phyloP scores from a whole-genome alignment of 2,888 invertebrate genomes.

The Teleiodes luculella region DNA sequence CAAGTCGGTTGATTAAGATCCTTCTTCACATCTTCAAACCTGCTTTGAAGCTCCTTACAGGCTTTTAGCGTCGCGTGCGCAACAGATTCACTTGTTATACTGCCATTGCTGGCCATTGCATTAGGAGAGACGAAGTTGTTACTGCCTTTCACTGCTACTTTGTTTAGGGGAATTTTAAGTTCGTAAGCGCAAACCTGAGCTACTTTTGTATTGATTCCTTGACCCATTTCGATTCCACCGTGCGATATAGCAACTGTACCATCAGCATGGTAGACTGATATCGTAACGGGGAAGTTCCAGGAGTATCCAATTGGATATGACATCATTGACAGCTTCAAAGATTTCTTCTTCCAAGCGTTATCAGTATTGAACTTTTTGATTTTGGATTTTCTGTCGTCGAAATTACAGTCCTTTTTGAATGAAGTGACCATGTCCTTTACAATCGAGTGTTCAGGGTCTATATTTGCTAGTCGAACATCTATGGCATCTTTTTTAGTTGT shows the following conservation, averaged over 20 bases:
- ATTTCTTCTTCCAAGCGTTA: conserved; percentile 88
- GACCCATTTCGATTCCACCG: conserved; percentile 86
- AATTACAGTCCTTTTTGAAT: conserved; percentile 78
- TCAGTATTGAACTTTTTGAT: conserved; percentile 78
- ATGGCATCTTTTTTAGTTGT: conserved; percentile 75
- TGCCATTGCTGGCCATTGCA: conserved; percentile 82
- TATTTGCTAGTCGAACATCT: conserved; percentile 77
- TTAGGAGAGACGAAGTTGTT: conserved; percentile 78
- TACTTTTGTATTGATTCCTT: conserved; percentile 84
- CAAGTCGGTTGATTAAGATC: conserved; percentile 66
- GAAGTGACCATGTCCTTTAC: conserved; percentile 75
- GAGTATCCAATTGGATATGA: conserved; percentile 77
- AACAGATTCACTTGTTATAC: conserved; percentile 84
- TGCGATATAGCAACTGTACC: conserved; percentile 83
- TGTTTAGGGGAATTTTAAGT: conserved; percentile 81
- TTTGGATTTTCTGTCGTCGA: conserved; percentile 66
- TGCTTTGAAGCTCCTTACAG: conserved; percentile 65
- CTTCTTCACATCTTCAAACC: conserved; percentile 55
- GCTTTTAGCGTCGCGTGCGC: conserved; percentile 77
- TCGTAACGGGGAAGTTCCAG: conserved; percentile 76
- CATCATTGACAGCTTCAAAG: conserved; percentile 81
- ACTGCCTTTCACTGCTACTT: conserved; percentile 56
- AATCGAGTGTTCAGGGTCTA: conserved; percentile 45
- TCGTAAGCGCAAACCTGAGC: conserved; percentile 84
- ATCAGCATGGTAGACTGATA: conserved; percentile 83